A percentile compares a stretch with the other conserved stretches of the same genome.
Conservation (phyloP, 2,888 invertebrate species). For the Asteroscopus sphinx region DNA sequence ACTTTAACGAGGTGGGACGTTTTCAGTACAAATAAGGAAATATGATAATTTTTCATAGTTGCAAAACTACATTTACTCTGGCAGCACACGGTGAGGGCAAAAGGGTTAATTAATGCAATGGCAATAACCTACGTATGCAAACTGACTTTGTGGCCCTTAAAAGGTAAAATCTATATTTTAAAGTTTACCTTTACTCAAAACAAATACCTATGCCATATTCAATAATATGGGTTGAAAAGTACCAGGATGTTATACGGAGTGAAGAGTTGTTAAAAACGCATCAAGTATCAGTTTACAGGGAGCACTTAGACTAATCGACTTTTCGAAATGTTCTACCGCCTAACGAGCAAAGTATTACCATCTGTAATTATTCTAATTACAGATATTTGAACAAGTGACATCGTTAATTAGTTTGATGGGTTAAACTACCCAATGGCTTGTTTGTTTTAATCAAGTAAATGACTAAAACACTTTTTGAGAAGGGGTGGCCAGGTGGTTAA, state of each 20-base stretch:
- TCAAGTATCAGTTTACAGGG: slow-evolving; percentile 61
- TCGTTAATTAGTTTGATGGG: slow-evolving; percentile 27
- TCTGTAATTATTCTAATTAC: slow-evolving; percentile 48
- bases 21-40: slow-evolving; percentile 48
- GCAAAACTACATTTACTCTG: slow-evolving; percentile 45
- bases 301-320: slow-evolving; percentile 65
- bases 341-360: slow-evolving; percentile 65
- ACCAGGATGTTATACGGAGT: slow-evolving; percentile 65
- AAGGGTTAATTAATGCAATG: slow-evolving; percentile 60
- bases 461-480: not conserved
- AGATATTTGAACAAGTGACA: slow-evolving; percentile 35
- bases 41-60: slow-evolving; percentile 56
- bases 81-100: slow-evolving; percentile 46
- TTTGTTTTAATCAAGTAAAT: slow-evolving; percentile 4
- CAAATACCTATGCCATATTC: slow-evolving; percentile 45
- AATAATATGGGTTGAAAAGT: slow-evolving; percentile 53
- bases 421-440: slow-evolving; percentile 6
- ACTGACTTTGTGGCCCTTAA: slow-evolving; percentile 36
- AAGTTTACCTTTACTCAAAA: slow-evolving; percentile 34
- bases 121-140: slow-evolving; percentile 53
- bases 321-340: slow-evolving; percentile 57
- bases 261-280: slow-evolving; percentile 76
- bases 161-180: slow-evolving; percentile 43
- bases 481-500: not conserved
- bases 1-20: slow-evolving; percentile 23